A percentile compares a stretch with the other conserved stretches of the same genome.
These are phyloP conservation scores for Aproaerema taeniolella DNA, from an alignment of 2,888 invertebrate genomes.

Conservation along the genomic window DNA sequence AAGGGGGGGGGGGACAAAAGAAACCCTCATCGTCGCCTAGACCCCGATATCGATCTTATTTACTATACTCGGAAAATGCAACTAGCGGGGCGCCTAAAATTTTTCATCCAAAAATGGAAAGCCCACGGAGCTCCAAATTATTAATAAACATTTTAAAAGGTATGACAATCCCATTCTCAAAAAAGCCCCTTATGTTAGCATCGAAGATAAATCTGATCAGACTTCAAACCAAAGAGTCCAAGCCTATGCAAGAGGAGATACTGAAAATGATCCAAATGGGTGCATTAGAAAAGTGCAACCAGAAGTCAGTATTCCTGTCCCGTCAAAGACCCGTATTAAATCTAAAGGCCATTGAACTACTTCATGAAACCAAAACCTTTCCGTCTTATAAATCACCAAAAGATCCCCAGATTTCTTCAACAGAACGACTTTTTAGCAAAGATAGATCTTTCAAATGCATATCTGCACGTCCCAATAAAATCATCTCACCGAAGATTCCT, in stretches of 20 bases:
- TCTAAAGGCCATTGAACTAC: slow-evolving; percentile 9
- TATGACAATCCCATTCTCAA: background rate
- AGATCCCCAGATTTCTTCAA: slow-evolving; percentile 16
- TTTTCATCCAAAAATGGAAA: slow-evolving; percentile 8
- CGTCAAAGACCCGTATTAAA: slow-evolving; percentile 5
- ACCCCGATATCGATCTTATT: background rate
- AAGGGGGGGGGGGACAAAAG: slow-evolving; percentile 1
- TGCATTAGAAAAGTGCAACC: background rate
- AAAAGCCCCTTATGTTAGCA: background rate
- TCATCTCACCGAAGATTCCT: slow-evolving; percentile 14
- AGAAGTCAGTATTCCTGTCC: background rate
- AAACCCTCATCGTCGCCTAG: background rate
- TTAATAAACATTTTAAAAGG: slow-evolving; percentile 6
- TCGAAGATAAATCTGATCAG: background rate
- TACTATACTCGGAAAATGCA: slow-evolving; percentile 1
- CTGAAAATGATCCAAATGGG: background rate
- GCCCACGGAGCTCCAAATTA: background rate
- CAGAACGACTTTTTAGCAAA: slow-evolving; percentile 14
- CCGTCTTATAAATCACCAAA: slow-evolving; percentile 9
- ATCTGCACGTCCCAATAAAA: slow-evolving; percentile 15
- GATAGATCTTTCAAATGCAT: slow-evolving; percentile 17
- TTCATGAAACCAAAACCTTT: slow-evolving; percentile 13
- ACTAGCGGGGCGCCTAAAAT: slow-evolving; percentile 5
- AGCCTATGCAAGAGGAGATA: background rate
- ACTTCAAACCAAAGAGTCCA: background rate